phyloP scores from a whole-genome alignment of 2,797 vertebrate species.

The Siniperca scherzeri region DNA sequence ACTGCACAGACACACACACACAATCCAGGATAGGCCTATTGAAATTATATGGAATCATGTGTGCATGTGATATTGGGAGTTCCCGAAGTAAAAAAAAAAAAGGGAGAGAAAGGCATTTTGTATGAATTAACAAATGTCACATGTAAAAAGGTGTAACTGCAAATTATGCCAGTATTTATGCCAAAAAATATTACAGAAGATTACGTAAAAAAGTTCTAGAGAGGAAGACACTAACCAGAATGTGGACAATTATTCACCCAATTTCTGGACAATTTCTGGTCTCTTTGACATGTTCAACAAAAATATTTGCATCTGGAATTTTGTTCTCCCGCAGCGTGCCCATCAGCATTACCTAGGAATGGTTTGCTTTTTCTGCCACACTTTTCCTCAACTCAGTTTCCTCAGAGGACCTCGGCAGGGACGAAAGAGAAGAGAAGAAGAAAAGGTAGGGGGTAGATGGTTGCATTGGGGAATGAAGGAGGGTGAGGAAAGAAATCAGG shows the following conservation, averaged over 20 bases:
- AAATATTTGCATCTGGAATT: conserved; percentile 65
- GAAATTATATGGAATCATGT: conserved; percentile 87
- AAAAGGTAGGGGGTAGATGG: conserved; percentile 49
- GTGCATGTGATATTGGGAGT: conserved; percentile 25
- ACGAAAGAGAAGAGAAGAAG: conserved; percentile 20
- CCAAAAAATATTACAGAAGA: neutral
- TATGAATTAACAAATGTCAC: conserved; percentile 24
- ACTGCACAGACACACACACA: conserved; percentile 74
- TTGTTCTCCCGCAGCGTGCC: conserved; percentile 49
- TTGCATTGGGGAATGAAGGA: conserved; percentile 68
- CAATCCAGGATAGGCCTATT: conserved; percentile 88
- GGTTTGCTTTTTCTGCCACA: conserved; percentile 71
- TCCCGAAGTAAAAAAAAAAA: neutral
- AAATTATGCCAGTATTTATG: neutral
- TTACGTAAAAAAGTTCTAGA: neutral
- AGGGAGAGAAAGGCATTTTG: neutral
- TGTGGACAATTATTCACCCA: conserved; percentile 15
- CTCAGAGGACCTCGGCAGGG: conserved; percentile 38
- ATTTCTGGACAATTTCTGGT: conserved; percentile 41
- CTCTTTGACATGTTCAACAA: conserved; percentile 40
- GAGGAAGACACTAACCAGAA: conserved; percentile 34
- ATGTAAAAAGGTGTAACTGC: conserved; percentile 2
- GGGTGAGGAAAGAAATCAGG: conserved; percentile 67
- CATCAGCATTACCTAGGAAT: conserved; percentile 50
- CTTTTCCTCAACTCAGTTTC: conserved; percentile 67